Conservation (phyloP, 2,113 vertebrate genomes). For the Sciurus niger region DNA sequence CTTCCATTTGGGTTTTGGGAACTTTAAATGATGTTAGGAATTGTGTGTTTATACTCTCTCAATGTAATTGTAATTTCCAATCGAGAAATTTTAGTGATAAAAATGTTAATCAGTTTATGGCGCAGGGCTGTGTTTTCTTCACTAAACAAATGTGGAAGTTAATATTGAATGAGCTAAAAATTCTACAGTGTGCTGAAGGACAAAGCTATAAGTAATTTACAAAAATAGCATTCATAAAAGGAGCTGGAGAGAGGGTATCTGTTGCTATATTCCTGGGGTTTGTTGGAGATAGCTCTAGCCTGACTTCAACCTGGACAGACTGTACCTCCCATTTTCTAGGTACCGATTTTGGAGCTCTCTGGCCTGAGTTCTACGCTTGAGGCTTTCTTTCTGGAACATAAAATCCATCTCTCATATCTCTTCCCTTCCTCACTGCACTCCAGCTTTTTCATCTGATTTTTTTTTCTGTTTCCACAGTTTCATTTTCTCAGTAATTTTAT, state of each 20-base stretch:
- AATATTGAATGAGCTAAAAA: slow-evolving; percentile 19
- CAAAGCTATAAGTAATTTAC: neutral
- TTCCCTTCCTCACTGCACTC: neutral
- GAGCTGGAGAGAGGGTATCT: neutral
- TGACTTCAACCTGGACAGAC: neutral
- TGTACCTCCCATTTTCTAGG: neutral
- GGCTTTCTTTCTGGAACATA: neutral
- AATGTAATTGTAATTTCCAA: slow-evolving; percentile 26
- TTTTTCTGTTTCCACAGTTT: neutral
- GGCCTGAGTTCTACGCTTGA: neutral
- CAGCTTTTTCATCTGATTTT: neutral
- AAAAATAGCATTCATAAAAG: slow-evolving; percentile 26
- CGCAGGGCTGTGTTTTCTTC: neutral
- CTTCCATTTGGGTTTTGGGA: slow-evolving; percentile 49
- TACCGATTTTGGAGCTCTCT: neutral
- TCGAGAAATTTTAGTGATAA: slow-evolving; percentile 43
- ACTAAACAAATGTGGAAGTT: neutral
- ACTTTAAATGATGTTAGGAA: slow-evolving; percentile 60
- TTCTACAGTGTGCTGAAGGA: neutral
- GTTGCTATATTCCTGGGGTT: neutral
- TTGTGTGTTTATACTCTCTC: neutral
- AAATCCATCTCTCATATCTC: neutral
- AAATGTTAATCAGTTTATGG: slow-evolving; percentile 52
- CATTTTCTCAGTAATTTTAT: slow-evolving; percentile 20
- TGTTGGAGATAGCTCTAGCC: neutral